A percentile compares a stretch with the other conserved stretches of the same genome.
These are phyloP conservation scores for Nettapus auritus DNA, from an alignment of 2,113 vertebrate genomes.

Conservation along the genomic window DNA sequence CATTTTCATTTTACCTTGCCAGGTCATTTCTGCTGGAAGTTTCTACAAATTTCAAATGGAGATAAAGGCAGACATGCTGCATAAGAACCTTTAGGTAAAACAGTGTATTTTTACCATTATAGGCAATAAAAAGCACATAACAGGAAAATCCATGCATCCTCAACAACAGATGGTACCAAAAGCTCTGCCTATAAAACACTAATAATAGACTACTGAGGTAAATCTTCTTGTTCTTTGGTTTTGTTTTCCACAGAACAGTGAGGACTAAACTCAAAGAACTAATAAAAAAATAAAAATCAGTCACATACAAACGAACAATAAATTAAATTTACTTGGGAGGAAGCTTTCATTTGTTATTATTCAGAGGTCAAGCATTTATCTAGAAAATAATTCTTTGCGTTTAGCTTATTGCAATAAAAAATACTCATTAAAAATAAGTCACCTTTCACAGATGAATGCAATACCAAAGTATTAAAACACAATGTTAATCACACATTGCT, in stretches of 20 bases:
- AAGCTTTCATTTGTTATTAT: background rate
- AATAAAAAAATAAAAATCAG: background rate
- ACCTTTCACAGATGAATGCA: background rate
- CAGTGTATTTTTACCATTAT: background rate
- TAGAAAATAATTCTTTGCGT: background rate
- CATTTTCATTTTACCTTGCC: background rate
- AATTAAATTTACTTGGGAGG: background rate
- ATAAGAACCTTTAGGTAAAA: background rate
- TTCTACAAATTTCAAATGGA: background rate
- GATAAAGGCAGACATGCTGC: background rate
- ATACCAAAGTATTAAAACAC: background rate
- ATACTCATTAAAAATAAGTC: background rate
- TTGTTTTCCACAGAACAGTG: background rate
- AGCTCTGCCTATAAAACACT: background rate
- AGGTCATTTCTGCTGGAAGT: background rate
- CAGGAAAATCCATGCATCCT: background rate
- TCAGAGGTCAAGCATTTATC: background rate
- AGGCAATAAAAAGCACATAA: background rate
- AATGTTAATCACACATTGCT: background rate
- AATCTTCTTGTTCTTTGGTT: background rate
- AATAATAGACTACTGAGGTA: background rate
- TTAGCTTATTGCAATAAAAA: background rate
- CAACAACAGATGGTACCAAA: background rate
- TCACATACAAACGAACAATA: background rate
- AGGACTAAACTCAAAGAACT: background rate